Evolutionary conservation across 2,888 invertebrate genomes (phyloP).

Genomic region (Chaetogeoica ovagalla): DNA sequence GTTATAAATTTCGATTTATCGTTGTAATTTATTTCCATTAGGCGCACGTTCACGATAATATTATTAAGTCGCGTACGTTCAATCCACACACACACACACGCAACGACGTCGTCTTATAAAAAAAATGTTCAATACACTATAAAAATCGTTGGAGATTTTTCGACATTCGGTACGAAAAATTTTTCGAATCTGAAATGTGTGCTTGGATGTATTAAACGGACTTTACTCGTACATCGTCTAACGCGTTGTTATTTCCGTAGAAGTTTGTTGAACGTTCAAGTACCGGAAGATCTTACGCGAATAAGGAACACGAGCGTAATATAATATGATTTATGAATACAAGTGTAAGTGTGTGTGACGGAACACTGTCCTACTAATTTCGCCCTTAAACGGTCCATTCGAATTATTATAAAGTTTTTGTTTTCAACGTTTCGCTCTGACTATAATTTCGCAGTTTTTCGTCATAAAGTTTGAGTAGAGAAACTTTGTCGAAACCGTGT

Average conservation of each 20-base stretch:
- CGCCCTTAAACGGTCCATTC: constrained; percentile 15
- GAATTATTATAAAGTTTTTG: neutral
- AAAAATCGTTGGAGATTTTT: no score
- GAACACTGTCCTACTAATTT: neutral
- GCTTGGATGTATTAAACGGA: no score
- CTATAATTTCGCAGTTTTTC: constrained; percentile 17
- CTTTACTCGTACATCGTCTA: no score
- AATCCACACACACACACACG: no score
- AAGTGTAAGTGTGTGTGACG: neutral
- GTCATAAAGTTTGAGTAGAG: constrained; percentile 9
- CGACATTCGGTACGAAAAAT: no score
- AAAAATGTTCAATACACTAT: no score
- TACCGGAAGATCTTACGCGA: neutral
- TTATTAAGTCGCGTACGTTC: no score
- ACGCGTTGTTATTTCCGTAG: neutral
- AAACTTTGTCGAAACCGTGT: constrained; percentile 9
- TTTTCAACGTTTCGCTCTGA: neutral
- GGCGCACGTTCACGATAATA: no score
- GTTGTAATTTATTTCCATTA: no score
- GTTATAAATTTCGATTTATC: no score
- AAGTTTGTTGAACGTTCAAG: neutral
- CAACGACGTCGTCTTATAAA: no score
- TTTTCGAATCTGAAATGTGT: no score
- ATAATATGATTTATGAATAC: constrained; percentile 28
- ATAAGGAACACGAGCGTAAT: neutral